Evolutionary conservation across 2,888 invertebrate species (phyloP).

Genomic region (Meloe dianella): DNA sequence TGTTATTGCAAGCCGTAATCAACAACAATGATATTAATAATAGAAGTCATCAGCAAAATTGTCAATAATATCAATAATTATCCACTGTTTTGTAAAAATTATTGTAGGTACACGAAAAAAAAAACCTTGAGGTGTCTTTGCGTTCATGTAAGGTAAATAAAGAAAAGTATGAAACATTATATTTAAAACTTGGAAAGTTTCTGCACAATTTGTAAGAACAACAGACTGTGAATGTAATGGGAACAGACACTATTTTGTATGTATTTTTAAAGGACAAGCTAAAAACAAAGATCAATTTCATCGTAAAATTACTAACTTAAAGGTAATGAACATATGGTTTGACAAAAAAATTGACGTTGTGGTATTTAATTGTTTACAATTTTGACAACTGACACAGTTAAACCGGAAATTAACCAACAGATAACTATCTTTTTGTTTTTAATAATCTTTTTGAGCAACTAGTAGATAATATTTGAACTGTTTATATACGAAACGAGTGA

Average conservation of each 20-base stretch:
- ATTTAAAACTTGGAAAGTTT: constrained; percentile 8
- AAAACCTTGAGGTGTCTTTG: not conserved
- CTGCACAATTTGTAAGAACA: not conserved
- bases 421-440: not conserved
- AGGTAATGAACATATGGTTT: constrained; percentile 5
- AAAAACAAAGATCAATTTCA: not conserved
- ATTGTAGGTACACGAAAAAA: not conserved
- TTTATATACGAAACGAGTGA: not conserved
- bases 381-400: constrained; percentile 2
- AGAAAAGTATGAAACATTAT: not conserved
- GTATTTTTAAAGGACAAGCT: not conserved
- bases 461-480: not conserved
- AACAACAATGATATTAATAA: too few relatives aligned
- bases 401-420: not conserved
- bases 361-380: not conserved
- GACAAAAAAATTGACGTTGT: not conserved
- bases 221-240: not conserved
- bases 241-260: not conserved
- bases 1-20: not conserved
- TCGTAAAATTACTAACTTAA: not conserved
- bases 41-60: not conserved
- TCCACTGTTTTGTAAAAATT: not conserved
- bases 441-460: not conserved
- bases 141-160: not conserved
- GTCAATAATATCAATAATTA: not conserved